Evolutionary conservation across 2,888 invertebrate species (phyloP).

Genomic region (Timema cristinae): DNA sequence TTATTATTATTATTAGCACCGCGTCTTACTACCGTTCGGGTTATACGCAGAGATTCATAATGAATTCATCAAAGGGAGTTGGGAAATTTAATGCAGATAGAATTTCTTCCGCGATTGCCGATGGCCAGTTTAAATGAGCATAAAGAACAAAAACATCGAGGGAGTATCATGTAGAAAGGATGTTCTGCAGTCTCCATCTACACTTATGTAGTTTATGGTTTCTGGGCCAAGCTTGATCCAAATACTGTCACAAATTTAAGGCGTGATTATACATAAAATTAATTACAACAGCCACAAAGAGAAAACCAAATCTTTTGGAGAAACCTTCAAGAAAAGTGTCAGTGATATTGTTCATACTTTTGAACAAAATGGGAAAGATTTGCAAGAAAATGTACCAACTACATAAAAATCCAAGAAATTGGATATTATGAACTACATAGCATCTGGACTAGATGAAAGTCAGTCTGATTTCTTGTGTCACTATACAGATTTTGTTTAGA

Average conservation of each 20-base stretch:
- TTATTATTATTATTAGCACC: too few relatives aligned
- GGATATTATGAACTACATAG: slow-evolving; percentile 4
- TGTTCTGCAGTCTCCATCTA: not conserved
- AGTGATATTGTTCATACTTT: not conserved
- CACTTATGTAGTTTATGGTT: not conserved
- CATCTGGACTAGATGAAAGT: slow-evolving; percentile 5
- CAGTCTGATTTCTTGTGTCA: not conserved
- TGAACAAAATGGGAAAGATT: not conserved
- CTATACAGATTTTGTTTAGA: slow-evolving; percentile 5
- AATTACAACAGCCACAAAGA: not conserved
- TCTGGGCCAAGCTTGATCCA: not conserved
- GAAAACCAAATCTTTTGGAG: not conserved
- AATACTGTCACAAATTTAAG: not conserved
- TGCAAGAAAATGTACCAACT: not conserved
- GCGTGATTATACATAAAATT: not conserved
- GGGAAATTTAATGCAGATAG: not conserved
- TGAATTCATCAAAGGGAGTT: slow-evolving; percentile 10
- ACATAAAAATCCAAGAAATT: slow-evolving; percentile 6
- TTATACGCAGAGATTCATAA: too few relatives aligned
- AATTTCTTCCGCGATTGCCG: slow-evolving; percentile 1
- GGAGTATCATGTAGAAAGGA: not conserved
- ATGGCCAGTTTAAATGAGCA: slow-evolving; percentile 3
- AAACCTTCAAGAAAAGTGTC: too few relatives aligned
- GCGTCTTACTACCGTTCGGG: too few relatives aligned
- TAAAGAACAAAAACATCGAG: not conserved